Evolutionary conservation across 2,888 invertebrate species (phyloP).

Genomic region (Phyllotreta cruciferae): DNA sequence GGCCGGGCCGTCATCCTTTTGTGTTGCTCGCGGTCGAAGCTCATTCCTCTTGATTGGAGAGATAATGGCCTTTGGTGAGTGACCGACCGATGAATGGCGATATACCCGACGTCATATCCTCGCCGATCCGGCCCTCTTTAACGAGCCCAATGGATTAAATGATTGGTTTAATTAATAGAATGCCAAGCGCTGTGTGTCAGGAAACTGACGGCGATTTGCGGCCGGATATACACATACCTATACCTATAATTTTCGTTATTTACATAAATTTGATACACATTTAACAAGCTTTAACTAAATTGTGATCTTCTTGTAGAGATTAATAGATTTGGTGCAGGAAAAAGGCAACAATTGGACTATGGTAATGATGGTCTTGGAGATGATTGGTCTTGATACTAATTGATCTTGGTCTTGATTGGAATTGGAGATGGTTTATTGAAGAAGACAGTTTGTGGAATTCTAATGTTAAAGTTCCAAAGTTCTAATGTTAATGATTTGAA

Average conservation of each 20-base stretch:
- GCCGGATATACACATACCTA: background rate
- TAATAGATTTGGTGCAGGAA: too few species aligned
- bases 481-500: too few species aligned
- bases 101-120: constrained; percentile 9
- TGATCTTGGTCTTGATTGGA: too few species aligned
- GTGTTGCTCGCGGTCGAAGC: constrained; percentile 13
- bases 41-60: constrained; percentile 15
- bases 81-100: constrained; percentile 11
- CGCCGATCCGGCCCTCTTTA: background rate
- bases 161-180: constrained; percentile 19
- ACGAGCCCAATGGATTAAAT: constrained; percentile 13
- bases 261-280: too few species aligned
- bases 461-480: too few species aligned
- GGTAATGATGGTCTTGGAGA: too few species aligned
- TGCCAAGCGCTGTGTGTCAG: background rate
- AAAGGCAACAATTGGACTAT: too few species aligned
- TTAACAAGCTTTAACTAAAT: too few species aligned
- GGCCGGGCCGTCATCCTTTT: background rate
- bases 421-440: too few species aligned
- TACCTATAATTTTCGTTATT: background rate
- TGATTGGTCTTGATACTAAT: too few species aligned
- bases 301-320: too few species aligned
- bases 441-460: too few species aligned
- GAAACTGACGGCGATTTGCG: constrained; percentile 1
- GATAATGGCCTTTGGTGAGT: constrained; percentile 16